Evolutionary conservation across 2,888 invertebrate species (phyloP).

Genomic region (Pyrrhia umbra): DNA sequence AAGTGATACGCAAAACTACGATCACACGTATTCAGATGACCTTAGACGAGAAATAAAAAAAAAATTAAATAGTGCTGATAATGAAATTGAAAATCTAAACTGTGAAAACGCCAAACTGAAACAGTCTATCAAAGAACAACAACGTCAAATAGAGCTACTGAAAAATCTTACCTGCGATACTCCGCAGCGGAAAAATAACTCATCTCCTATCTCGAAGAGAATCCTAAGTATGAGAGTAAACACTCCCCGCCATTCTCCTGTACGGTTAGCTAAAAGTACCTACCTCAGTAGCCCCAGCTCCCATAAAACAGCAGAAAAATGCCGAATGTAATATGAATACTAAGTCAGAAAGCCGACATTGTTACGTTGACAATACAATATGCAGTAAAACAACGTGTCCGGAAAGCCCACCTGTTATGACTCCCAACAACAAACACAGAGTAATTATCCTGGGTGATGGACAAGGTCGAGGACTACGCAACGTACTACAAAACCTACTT

Average conservation of each 20-base stretch:
- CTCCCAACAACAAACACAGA: not conserved
- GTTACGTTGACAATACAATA: too few species aligned
- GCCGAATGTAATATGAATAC: not conserved
- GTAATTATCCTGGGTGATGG: conserved; percentile 4
- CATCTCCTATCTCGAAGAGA: conserved; percentile 5
- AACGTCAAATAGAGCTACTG: not conserved
- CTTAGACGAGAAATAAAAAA: conserved; percentile 1
- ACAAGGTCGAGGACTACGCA: conserved; percentile 4
- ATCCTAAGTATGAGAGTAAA: conserved; percentile 1
- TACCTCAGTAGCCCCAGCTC: not conserved
- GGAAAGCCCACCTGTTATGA: too few species aligned
- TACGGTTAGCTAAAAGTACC: conserved; percentile 1
- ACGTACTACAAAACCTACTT: not conserved
- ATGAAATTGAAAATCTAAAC: conserved; percentile 2
- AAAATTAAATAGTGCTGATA: conserved; percentile 1
- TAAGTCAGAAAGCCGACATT: not conserved
- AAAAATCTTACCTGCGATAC: not conserved
- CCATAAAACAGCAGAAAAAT: not conserved
- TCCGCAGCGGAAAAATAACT: conserved; percentile 1
- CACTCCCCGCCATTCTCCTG: conserved; percentile 1
- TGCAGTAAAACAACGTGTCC: too few species aligned
- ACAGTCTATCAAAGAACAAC: not conserved
- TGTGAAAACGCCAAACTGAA: not conserved
- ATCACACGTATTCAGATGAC: not conserved
- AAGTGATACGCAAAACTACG: conserved; percentile 5